Conservation (phyloP, 2,113 vertebrate genomes). For the Heteronetta atricapilla region DNA sequence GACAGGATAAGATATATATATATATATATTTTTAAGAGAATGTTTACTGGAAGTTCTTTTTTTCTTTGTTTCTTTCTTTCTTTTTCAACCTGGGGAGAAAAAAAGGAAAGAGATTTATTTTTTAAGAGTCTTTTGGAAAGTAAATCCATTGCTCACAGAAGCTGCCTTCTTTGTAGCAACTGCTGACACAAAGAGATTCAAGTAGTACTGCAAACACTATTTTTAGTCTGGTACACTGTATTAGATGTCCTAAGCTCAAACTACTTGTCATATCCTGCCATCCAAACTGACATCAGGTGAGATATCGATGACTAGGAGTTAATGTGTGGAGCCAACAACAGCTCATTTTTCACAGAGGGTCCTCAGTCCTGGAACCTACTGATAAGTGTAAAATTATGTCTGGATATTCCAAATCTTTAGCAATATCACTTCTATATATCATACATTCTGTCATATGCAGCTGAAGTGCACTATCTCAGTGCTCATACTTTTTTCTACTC, state of each 20-base stretch:
- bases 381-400: neutral
- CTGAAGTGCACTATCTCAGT: neutral
- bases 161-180: neutral
- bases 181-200: neutral
- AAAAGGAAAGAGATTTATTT: neutral
- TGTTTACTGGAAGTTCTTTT: neutral
- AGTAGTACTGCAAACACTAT: neutral
- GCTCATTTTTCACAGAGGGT: accelerated
- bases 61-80: neutral
- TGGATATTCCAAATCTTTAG: neutral
- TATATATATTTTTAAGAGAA: too few relatives aligned
- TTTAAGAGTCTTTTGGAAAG: neutral
- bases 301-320: neutral
- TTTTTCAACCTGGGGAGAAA: neutral
- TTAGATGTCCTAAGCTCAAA: neutral
- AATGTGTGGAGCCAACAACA: neutral
- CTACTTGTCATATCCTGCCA: neutral
- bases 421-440: neutral
- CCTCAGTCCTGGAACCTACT: neutral
- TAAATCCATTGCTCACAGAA: neutral
- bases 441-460: neutral
- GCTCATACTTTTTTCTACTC: neutral
- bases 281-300: neutral
- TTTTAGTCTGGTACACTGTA: neutral
- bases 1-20: accelerated